Conservation (phyloP, 2,888 invertebrate genomes). For the Plebejus argus region DNA sequence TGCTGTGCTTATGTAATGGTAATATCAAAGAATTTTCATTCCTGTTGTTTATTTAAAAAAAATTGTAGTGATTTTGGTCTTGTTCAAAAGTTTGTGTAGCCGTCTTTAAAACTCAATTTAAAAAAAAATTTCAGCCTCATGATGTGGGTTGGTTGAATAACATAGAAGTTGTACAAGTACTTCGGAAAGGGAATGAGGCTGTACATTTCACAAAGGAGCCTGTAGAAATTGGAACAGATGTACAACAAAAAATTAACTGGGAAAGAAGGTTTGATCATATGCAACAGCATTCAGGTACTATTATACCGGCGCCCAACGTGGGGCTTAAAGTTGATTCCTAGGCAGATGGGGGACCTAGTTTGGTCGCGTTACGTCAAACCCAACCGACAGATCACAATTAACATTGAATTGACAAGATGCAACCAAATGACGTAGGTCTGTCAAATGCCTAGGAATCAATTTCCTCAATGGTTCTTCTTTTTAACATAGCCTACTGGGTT, state of each 20-base stretch:
- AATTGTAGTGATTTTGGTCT: not conserved
- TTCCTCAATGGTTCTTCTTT: slow-evolving; percentile 31
- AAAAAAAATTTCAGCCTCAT: slow-evolving; percentile 82
- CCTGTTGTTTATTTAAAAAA: slow-evolving; percentile 20
- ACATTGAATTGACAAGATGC: too few relatives aligned
- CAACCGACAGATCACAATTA: too few relatives aligned
- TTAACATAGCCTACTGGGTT: not conserved
- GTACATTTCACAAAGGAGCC: slow-evolving; percentile 85
- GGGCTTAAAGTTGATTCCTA: too few relatives aligned
- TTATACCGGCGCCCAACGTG: too few relatives aligned
- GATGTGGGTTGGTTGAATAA: slow-evolving; percentile 87
- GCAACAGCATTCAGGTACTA: slow-evolving; percentile 92
- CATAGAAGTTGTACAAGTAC: slow-evolving; percentile 84
- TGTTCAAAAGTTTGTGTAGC: not conserved
- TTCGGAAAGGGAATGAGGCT: slow-evolving; percentile 85
- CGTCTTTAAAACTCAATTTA: not conserved
- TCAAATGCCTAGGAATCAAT: too few relatives aligned
- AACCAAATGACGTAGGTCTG: too few relatives aligned
- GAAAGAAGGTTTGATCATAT: slow-evolving; percentile 91
- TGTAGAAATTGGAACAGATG: slow-evolving; percentile 82
- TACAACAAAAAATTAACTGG: slow-evolving; percentile 87
- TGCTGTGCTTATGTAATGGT: too few relatives aligned
- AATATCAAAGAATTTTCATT: not conserved
- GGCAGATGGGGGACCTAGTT: too few relatives aligned
- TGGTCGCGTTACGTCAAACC: too few relatives aligned